phyloP scores from a whole-genome alignment of 2,888 invertebrate species.

The Conistra vaccinii region DNA sequence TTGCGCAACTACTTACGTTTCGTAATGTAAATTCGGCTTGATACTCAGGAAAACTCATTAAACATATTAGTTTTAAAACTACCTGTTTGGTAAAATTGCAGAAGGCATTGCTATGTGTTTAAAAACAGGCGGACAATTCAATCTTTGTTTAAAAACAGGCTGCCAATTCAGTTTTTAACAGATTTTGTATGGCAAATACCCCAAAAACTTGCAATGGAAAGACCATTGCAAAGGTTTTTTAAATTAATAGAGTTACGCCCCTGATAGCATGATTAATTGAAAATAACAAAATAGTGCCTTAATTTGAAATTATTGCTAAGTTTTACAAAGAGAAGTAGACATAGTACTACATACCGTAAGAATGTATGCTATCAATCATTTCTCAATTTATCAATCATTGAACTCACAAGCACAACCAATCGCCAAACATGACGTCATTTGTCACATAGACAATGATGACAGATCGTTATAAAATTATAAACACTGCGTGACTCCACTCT shows the following conservation, averaged over 20 bases:
- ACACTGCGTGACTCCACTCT: conserved; percentile 22
- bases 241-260: not conserved
- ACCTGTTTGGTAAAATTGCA: not conserved
- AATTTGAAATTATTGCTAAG: not conserved
- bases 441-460: conserved; percentile 48
- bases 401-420: conserved; percentile 9
- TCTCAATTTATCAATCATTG: conserved; percentile 42
- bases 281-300: no score
- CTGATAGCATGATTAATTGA: no score
- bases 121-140: not conserved
- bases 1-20: no score
- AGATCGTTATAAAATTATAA: conserved; percentile 44
- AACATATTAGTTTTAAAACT: not conserved
- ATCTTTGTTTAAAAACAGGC: not conserved
- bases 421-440: conserved; percentile 18
- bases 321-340: not conserved
- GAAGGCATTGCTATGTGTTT: not conserved
- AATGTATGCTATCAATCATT: conserved; percentile 4
- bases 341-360: not conserved
- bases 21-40: no score
- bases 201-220: not conserved
- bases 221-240: no score
- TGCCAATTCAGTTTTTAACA: not conserved
- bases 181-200: not conserved
- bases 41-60: not conserved